phyloP scores from a whole-genome alignment of 2,113 vertebrate species.

The Bungarus multicinctus region DNA sequence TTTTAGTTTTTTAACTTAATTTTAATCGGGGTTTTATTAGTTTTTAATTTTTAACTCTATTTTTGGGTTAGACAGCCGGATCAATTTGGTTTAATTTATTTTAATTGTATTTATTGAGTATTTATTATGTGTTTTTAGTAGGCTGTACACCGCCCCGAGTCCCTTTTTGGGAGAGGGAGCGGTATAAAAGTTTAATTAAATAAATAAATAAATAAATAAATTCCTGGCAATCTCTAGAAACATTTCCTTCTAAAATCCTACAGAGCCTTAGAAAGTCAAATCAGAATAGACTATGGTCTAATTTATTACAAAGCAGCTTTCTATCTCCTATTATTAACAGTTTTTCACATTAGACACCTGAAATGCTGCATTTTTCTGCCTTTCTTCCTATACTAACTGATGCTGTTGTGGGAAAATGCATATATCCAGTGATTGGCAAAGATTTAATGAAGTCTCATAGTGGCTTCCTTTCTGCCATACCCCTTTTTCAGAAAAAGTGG shows the following conservation, averaged over 20 bases:
- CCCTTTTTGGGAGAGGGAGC: too few relatives aligned
- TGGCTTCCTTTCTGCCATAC: neutral
- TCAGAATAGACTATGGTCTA: neutral
- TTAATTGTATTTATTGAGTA: too few relatives aligned
- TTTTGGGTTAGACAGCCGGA: too few relatives aligned
- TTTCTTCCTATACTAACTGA: neutral
- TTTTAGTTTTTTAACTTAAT: too few relatives aligned
- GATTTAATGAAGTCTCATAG: neutral
- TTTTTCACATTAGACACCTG: neutral
- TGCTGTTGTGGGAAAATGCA: neutral
- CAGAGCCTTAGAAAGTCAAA: neutral
- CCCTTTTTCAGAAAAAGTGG: neutral
- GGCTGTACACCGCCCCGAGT: too few relatives aligned
- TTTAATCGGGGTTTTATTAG: too few relatives aligned
- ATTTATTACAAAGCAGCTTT: neutral
- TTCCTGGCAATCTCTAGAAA: neutral
- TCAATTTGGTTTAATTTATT: too few relatives aligned
- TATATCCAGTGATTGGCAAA: neutral
- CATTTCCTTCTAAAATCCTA: neutral
- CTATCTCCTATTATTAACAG: neutral
- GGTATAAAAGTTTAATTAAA: too few relatives aligned
- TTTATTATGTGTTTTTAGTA: too few relatives aligned
- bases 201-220: too few relatives aligned
- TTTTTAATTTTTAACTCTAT: too few relatives aligned
- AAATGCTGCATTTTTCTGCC: neutral